These are phyloP conservation scores for Cyclopterus lumpus DNA, from an alignment of 2,797 vertebrate species.

Conservation along the genomic window DNA sequence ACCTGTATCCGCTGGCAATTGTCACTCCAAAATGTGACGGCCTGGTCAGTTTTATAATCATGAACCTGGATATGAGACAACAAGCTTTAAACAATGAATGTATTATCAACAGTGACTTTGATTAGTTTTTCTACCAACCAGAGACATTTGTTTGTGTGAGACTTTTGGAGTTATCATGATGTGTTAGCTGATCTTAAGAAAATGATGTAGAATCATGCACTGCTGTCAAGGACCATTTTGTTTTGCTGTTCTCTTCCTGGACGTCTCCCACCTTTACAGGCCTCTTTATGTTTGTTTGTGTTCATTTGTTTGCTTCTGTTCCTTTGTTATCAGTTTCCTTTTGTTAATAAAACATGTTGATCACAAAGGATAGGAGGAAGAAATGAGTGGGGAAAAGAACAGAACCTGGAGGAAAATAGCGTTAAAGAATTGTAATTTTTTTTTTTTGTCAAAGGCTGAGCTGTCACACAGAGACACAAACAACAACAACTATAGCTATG, in stretches of 20 bases:
- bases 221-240: not conserved
- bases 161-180: too few relatives aligned
- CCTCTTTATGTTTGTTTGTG: not conserved
- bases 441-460: not conserved
- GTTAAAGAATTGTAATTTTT: not conserved
- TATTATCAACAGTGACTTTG: not conserved
- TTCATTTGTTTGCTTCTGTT: not conserved
- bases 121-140: not conserved
- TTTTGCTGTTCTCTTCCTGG: not conserved
- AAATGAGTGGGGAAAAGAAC: not conserved
- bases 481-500: not conserved
- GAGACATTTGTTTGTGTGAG: not conserved
- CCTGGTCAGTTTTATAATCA: constrained; percentile 77
- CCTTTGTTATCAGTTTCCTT: not conserved
- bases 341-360: not conserved
- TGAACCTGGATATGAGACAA: constrained; percentile 62
- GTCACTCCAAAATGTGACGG: constrained; percentile 83
- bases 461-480: not conserved
- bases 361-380: not conserved
- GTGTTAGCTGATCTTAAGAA: not conserved
- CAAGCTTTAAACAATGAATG: not conserved
- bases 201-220: not conserved
- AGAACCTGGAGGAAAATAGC: not conserved
- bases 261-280: not conserved
- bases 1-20: constrained; percentile 79